These are phyloP conservation scores for Pelochelys cantorii DNA, from an alignment of 2,797 vertebrate species.

Conservation along the genomic window DNA sequence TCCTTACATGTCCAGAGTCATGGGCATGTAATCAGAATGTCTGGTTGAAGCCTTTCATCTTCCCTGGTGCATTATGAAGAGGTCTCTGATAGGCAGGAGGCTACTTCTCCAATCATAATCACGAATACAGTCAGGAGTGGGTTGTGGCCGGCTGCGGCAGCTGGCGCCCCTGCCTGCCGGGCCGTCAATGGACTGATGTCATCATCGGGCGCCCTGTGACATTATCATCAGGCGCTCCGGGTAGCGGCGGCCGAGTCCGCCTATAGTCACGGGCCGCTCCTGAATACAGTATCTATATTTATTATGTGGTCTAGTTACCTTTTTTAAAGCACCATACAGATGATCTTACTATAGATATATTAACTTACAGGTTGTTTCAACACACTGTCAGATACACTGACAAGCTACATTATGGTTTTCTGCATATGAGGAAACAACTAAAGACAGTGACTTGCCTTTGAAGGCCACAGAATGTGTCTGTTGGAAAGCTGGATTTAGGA, in stretches of 20 bases:
- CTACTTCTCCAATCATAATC: background rate
- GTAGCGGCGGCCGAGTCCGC: too few relatives aligned
- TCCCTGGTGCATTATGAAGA: background rate
- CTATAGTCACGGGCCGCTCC: too few relatives aligned
- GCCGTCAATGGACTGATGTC: too few relatives aligned
- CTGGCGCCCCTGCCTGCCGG: too few relatives aligned
- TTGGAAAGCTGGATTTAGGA: background rate
- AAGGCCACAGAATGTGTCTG: background rate
- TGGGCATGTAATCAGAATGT: background rate
- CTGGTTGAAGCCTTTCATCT: background rate
- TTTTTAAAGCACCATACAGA: background rate
- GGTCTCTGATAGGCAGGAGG: background rate
- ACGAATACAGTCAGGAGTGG: background rate
- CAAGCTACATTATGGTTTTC: background rate
- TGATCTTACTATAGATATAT: background rate
- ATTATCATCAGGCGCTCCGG: too few relatives aligned
- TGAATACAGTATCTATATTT: background rate
- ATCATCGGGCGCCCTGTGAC: too few relatives aligned
- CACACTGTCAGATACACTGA: background rate
- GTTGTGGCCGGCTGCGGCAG: too few relatives aligned
- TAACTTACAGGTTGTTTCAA: background rate
- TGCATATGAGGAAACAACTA: background rate
- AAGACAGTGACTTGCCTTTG: background rate
- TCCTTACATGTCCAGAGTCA: background rate
- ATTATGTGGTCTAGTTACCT: background rate